These are phyloP conservation scores for Machimus rusticus DNA, from an alignment of 2,888 invertebrate species.

Conservation along the genomic window DNA sequence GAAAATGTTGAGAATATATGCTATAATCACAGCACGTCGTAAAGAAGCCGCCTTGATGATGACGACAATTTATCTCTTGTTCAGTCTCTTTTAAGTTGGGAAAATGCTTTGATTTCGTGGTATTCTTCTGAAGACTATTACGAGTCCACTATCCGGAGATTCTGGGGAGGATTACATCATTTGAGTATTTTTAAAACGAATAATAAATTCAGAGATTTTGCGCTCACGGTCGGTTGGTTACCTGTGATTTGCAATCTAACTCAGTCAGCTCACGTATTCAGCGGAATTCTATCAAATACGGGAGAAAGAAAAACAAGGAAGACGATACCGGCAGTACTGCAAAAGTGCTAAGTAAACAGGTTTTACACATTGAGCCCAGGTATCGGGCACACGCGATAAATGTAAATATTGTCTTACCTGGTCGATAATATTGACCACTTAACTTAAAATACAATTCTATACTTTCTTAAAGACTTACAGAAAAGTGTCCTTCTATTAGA, in stretches of 20 bases:
- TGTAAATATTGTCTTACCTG: conserved; percentile 17
- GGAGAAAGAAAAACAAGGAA: background rate
- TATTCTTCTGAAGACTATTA: background rate
- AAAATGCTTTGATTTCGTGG: background rate
- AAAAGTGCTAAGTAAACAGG: background rate
- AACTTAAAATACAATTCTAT: background rate
- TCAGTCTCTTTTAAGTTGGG: background rate
- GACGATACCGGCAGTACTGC: background rate
- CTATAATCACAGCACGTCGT: background rate
- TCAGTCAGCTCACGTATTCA: background rate
- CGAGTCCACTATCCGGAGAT: background rate
- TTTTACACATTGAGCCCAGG: background rate
- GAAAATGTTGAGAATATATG: background rate
- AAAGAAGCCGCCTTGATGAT: background rate
- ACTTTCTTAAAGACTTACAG: background rate
- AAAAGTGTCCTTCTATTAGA: background rate
- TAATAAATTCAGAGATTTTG: background rate
- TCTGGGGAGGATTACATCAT: background rate
- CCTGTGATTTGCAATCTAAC: background rate
- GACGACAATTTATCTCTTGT: background rate
- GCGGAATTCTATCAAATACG: background rate
- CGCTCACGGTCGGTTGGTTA: background rate
- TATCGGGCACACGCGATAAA: background rate
- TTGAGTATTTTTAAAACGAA: conserved; percentile 3
- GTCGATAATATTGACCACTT: background rate